Evolutionary conservation across 2,797 vertebrate species (phyloP).

Genomic region (Rachycentron canadum): DNA sequence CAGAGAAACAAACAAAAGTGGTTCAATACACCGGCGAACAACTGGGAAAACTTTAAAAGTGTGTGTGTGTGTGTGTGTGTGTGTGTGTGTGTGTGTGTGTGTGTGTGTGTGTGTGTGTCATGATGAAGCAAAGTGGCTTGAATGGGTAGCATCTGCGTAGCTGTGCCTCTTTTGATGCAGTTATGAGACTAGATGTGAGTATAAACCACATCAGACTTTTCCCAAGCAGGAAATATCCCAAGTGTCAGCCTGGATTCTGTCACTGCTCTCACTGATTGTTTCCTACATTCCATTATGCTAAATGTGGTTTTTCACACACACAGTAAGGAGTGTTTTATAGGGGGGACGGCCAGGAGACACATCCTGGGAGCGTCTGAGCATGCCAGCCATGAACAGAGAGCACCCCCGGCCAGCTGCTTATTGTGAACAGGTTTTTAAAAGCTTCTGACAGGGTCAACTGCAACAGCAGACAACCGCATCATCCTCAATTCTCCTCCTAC

Average conservation of each 20-base stretch:
- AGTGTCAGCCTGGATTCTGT: slow-evolving; percentile 80
- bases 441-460: slow-evolving; percentile 68
- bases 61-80: too few relatives aligned
- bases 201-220: slow-evolving; percentile 77
- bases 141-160: slow-evolving; percentile 79
- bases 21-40: background rate
- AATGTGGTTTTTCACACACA: slow-evolving; percentile 74
- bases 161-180: slow-evolving; percentile 65
- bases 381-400: slow-evolving; percentile 54
- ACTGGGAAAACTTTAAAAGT: slow-evolving; percentile 32
- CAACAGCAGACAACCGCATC: slow-evolving; percentile 64
- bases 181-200: slow-evolving; percentile 79
- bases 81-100: background rate
- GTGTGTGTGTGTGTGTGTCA: slow-evolving; percentile 21
- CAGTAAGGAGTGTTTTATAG: slow-evolving; percentile 47
- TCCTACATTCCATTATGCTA: slow-evolving; percentile 85
- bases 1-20: slow-evolving; percentile 9
- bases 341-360: slow-evolving; percentile 53
- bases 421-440: slow-evolving; percentile 76
- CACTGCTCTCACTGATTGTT: slow-evolving; percentile 79
- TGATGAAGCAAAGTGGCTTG: slow-evolving; percentile 54
- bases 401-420: slow-evolving; percentile 66
- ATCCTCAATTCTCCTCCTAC: slow-evolving; percentile 54
- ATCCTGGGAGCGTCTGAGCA: slow-evolving; percentile 67
- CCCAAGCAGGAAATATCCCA: slow-evolving; percentile 75